A percentile compares a stretch with the other conserved stretches of the same genome.
phyloP scores from a whole-genome alignment of 2,797 vertebrate species.

The Oceanodroma leucorhoa region DNA sequence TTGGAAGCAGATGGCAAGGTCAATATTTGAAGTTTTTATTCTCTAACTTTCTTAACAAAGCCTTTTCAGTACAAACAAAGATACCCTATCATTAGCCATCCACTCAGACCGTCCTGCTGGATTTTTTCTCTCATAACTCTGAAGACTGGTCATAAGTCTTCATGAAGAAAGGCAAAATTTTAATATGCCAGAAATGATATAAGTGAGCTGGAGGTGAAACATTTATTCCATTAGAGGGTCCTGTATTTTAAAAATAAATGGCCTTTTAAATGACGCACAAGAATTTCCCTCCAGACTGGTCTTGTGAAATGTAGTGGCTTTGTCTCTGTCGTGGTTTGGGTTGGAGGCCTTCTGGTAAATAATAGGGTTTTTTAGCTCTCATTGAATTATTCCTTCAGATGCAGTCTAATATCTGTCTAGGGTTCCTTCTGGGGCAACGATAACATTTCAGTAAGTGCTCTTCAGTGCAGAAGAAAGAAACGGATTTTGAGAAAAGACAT shows the following conservation, averaged over 20 bases:
- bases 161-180: neutral
- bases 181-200: neutral
- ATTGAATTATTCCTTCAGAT: conserved; percentile 6
- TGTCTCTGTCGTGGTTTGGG: conserved; percentile 23
- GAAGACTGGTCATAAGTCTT: neutral
- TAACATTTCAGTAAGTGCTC: neutral
- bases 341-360: conserved; percentile 21
- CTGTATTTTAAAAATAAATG: conserved; percentile 34
- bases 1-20: conserved; percentile 9
- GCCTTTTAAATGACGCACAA: conserved; percentile 5
- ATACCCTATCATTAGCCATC: conserved; percentile 6
- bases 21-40: conserved; percentile 25
- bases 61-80: neutral
- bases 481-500: neutral
- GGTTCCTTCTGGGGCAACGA: neutral
- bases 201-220: neutral
- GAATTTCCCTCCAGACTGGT: conserved; percentile 25
- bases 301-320: conserved; percentile 47
- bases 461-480: neutral
- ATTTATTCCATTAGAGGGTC: conserved; percentile 15
- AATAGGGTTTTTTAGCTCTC: neutral
- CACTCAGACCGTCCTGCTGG: neutral
- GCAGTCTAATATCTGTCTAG: neutral
- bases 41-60: neutral
- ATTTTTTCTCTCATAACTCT: neutral